Base-by-base conservation (phyloP, 2,888 invertebrate species). In the Pyrocoelia pectoralis region DNA sequence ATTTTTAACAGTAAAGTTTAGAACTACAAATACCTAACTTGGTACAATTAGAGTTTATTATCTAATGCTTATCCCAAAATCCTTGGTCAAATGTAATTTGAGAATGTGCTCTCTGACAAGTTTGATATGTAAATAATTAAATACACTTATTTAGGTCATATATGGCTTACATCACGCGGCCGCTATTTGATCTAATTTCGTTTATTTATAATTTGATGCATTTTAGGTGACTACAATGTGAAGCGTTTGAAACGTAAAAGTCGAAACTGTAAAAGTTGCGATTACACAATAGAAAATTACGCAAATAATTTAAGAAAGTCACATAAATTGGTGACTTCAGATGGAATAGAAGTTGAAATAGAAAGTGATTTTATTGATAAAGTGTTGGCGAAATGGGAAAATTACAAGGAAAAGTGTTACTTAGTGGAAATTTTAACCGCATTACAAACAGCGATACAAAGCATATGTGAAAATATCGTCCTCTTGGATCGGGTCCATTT, bases 391-490 rank as follows among this genome's bases (percentile, higher is more conserved):
- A 78, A 76, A 71, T 81, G 80, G 80, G 61, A 68, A 5, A 64
- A 69, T 43, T 68, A 78, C 61, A 73, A 65, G 71, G 74, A 57
- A 68, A 74, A 77, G 59, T 83, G 67, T 74, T 78, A 40, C 75
- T 78, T 75, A 75, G 77, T 75, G 69, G 84, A 73, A 80, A 81
- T 78, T 64, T 82, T 79, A 65, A 80, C 83, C 17, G 79, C 83
- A 9, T 76, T 87, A 65, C 87, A 87, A 79, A 79, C 77, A 14
- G 73, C 78, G 54, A 79, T 79, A 66, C 84, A 91, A 85, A 83
- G 78, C 68, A 74, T 86, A 49, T 86, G 85, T 69, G 87, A 87
- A 76, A 85, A 85, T 74, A 60, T 87, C 19, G 79, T 86, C 9
- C 76, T 86, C 1, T 75, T 84, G 56, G 87, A 87, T 75, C 82